These are phyloP conservation scores for Xanthorhoe designata DNA, from an alignment of 2,888 invertebrate genomes.

Conservation along the genomic window DNA sequence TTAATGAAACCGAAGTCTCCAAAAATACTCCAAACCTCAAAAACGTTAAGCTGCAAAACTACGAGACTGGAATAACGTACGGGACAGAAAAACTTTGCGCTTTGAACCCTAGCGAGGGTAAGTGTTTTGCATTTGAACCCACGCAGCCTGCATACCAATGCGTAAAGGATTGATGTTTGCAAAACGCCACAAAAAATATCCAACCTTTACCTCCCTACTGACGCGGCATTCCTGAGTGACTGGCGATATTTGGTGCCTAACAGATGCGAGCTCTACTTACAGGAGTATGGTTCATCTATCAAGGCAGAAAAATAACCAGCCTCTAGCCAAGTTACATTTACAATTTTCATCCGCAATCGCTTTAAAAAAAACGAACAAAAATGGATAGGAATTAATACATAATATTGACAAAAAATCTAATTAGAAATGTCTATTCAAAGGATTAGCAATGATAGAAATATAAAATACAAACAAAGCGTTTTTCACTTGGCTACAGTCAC, in stretches of 20 bases:
- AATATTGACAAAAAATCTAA: no score
- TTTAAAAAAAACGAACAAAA: background rate
- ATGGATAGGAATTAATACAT: no score
- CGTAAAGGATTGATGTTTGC: constrained; percentile 80
- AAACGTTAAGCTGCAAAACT: constrained; percentile 80
- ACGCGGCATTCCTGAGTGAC: constrained; percentile 44
- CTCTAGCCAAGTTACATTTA: no score
- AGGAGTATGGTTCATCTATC: constrained; percentile 10
- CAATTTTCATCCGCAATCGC: no score
- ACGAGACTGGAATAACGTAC: constrained; percentile 83
- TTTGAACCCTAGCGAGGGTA: constrained; percentile 81
- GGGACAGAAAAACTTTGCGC: constrained; percentile 83
- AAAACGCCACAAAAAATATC: constrained; percentile 62
- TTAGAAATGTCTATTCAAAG: no score
- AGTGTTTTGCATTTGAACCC: constrained; percentile 82
- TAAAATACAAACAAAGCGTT: no score
- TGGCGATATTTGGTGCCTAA: constrained; percentile 29
- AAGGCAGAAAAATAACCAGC: background rate
- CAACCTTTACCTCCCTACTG: constrained; percentile 53
- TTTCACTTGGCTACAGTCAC: no score
- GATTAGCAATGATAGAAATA: no score
- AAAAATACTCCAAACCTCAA: constrained; percentile 81
- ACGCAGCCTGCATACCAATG: constrained; percentile 81
- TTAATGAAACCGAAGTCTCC: constrained; percentile 75
- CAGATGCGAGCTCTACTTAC: constrained; percentile 15